These are phyloP conservation scores for Lepisosteus osseus DNA, from an alignment of 2,113 vertebrate genomes.

Conservation along the genomic window DNA sequence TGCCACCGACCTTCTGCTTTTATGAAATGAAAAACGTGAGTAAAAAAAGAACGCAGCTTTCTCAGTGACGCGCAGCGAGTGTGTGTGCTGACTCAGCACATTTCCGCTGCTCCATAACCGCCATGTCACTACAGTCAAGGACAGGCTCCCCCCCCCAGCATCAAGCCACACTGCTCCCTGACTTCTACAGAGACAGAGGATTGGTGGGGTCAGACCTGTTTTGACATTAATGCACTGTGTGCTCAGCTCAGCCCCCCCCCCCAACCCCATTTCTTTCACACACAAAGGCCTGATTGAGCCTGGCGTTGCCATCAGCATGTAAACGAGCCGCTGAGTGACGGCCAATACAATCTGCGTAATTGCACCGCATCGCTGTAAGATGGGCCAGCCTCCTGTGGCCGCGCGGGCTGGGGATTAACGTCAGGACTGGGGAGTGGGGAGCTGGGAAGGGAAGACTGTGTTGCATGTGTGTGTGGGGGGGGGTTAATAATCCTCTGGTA, in stretches of 20 bases:
- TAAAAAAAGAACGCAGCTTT: background rate
- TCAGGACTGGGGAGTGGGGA: background rate
- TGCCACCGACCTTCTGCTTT: no score
- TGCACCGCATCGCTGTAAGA: conserved; percentile 49
- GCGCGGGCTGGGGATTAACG: conserved; percentile 11
- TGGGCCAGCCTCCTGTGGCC: conserved; percentile 12
- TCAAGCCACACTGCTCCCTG: no score
- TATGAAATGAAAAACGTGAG: conserved; percentile 13
- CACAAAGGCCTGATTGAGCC: conserved; percentile 65
- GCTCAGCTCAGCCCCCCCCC: conserved; percentile 27
- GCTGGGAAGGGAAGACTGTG: background rate
- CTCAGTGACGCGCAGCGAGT: no score
- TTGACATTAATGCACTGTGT: no score
- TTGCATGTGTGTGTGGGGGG: background rate
- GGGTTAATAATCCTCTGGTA: background rate
- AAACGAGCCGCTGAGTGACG: conserved; percentile 69
- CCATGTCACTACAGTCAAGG: no score
- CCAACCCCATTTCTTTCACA: conserved; percentile 23
- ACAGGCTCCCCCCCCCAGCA: no score
- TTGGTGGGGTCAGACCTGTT: no score
- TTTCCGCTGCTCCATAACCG: no score
- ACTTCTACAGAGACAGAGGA: no score
- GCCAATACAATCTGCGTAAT: conserved; percentile 73
- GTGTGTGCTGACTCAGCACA: no score
- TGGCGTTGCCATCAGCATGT: conserved; percentile 69